Conservation (phyloP, 2,888 invertebrate species). For the Neoaliturus tenellus region DNA sequence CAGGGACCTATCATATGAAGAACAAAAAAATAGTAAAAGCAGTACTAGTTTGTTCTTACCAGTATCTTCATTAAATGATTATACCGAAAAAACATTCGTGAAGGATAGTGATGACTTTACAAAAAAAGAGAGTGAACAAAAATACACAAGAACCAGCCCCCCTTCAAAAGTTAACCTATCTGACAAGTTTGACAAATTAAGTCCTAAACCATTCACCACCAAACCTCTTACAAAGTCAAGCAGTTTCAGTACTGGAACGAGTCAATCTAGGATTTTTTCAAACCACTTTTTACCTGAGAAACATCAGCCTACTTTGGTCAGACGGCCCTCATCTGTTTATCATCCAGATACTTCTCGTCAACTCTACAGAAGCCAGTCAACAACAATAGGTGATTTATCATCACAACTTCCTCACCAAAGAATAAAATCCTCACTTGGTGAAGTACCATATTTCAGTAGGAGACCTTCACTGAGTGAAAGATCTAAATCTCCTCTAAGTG, state of each 20-base stretch:
- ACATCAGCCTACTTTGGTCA: neutral
- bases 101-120: neutral
- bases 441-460: too few relatives aligned
- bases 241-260: neutral
- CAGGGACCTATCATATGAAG: neutral
- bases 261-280: neutral
- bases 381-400: neutral
- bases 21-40: neutral
- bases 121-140: neutral
- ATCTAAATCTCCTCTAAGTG: neutral
- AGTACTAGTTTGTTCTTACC: neutral
- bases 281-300: neutral
- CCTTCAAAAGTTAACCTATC: neutral
- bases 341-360: neutral
- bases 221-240: constrained; percentile 20
- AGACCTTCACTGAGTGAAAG: neutral
- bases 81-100: neutral
- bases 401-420: too few relatives aligned
- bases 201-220: neutral
- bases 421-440: neutral
- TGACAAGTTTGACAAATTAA: neutral
- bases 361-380: neutral
- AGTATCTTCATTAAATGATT: neutral
- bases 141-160: neutral
- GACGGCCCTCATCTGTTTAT: neutral